A percentile compares a stretch with the other conserved stretches of the same genome.
Conservation (phyloP, 1,140 invertebrate genomes). For the Harlomillsia oculata region DNA sequence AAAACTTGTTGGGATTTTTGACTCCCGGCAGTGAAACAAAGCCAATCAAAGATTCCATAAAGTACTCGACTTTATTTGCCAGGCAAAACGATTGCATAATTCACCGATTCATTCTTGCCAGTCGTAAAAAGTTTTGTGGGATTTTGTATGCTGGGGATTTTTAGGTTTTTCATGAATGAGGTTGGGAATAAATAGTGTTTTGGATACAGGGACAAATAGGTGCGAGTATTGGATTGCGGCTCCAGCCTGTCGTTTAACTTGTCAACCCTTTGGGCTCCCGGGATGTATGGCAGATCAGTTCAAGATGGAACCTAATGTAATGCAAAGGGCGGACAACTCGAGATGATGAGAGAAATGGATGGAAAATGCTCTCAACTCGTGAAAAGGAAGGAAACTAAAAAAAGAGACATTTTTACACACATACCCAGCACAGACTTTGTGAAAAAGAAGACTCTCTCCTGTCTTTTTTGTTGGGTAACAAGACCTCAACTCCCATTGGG, state of each 20-base stretch:
- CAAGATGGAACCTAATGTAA: slow-evolving; percentile 8
- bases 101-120: too few species aligned
- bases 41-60: too few species aligned
- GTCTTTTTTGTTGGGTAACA: too few species aligned
- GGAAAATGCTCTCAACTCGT: too few species aligned
- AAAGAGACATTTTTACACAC: slow-evolving; percentile 15
- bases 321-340: background rate
- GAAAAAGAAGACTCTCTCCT: too few species aligned
- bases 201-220: slow-evolving; percentile 10
- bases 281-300: background rate
- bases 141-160: too few species aligned
- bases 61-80: too few species aligned
- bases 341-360: slow-evolving; percentile 1
- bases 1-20: too few species aligned
- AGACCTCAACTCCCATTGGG: slow-evolving; percentile 11
- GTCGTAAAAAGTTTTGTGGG: too few species aligned
- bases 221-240: slow-evolving; percentile 2
- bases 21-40: too few species aligned
- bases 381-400: slow-evolving; percentile 7
- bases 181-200: background rate
- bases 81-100: too few species aligned
- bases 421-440: background rate
- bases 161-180: background rate
- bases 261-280: background rate
- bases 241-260: slow-evolving; percentile 8